Conservation (phyloP, 2,113 vertebrate genomes). For the Noturus placidus region DNA sequence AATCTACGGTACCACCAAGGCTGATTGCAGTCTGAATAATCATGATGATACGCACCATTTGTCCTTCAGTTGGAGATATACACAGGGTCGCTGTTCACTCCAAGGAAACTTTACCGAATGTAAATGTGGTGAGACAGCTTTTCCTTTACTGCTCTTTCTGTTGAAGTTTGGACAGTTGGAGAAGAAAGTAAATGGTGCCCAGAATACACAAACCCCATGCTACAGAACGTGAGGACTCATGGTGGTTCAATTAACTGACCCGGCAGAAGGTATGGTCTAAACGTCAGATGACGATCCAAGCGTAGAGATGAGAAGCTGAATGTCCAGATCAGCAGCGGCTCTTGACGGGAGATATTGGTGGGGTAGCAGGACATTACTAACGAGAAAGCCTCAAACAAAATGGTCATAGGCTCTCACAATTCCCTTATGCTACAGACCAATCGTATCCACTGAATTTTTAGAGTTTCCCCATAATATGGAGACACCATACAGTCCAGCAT, state of each 20-base stretch:
- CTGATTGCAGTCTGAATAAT: not conserved
- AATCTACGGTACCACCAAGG: slow-evolving; percentile 28
- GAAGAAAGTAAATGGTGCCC: not conserved
- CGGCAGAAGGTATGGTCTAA: not conserved
- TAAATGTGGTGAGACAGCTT: not conserved
- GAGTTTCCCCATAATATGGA: not conserved
- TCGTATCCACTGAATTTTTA: not conserved
- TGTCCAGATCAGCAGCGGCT: not conserved
- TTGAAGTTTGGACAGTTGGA: not conserved
- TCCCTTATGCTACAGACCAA: not conserved
- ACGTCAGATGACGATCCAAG: not conserved
- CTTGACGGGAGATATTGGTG: not conserved
- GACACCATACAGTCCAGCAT: not conserved
- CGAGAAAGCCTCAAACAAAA: not conserved
- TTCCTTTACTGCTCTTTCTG: not conserved
- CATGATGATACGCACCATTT: not conserved
- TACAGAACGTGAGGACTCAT: not conserved
- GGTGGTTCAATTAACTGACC: not conserved
- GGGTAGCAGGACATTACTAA: not conserved
- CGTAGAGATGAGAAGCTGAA: not conserved
- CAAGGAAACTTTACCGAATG: not conserved
- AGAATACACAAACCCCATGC: not conserved
- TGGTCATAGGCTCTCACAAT: not conserved
- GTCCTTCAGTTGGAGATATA: not conserved
- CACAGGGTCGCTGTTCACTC: not conserved